These are phyloP conservation scores for Thera obeliscata DNA, from an alignment of 2,888 invertebrate genomes.

Conservation along the genomic window DNA sequence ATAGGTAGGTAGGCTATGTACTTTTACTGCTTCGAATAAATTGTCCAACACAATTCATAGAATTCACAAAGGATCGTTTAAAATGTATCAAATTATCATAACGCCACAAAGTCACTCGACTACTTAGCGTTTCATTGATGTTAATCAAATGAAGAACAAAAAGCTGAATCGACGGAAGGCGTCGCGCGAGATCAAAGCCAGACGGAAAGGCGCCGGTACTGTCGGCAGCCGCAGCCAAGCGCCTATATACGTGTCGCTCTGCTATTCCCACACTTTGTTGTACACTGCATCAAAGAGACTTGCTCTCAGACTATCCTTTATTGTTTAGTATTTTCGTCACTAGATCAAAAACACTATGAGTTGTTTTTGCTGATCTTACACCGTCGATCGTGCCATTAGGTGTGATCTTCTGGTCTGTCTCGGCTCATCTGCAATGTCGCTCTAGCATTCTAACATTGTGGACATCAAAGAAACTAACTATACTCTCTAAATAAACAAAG, in stretches of 20 bases:
- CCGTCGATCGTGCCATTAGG: conserved; percentile 16
- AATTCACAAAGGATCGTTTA: conserved; percentile 28
- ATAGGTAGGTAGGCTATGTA: too few relatives aligned
- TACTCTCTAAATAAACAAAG: background rate
- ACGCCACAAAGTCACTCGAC: conserved; percentile 31
- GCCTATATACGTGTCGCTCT: conserved; percentile 13
- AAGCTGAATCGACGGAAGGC: conserved; percentile 66
- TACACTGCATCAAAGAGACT: conserved; percentile 24
- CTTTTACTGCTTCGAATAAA: background rate
- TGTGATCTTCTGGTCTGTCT: conserved; percentile 16
- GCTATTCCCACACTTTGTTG: conserved; percentile 24
- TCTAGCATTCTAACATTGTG: conserved; percentile 9
- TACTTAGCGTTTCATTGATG: conserved; percentile 39
- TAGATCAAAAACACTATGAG: conserved; percentile 5
- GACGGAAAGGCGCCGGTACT: conserved; percentile 57
- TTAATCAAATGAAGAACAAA: conserved; percentile 61
- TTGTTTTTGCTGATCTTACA: conserved; percentile 18
- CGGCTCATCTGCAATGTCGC: conserved; percentile 19
- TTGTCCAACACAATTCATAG: conserved; percentile 5
- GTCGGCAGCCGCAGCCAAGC: conserved; percentile 30
- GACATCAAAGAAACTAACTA: background rate
- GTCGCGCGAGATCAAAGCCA: conserved; percentile 64
- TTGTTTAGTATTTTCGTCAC: conserved; percentile 8
- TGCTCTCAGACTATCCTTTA: conserved; percentile 4
- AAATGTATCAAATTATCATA: conserved; percentile 29